These are phyloP conservation scores for Thymelicus acteon DNA, from an alignment of 2,888 invertebrate species.

Conservation along the genomic window DNA sequence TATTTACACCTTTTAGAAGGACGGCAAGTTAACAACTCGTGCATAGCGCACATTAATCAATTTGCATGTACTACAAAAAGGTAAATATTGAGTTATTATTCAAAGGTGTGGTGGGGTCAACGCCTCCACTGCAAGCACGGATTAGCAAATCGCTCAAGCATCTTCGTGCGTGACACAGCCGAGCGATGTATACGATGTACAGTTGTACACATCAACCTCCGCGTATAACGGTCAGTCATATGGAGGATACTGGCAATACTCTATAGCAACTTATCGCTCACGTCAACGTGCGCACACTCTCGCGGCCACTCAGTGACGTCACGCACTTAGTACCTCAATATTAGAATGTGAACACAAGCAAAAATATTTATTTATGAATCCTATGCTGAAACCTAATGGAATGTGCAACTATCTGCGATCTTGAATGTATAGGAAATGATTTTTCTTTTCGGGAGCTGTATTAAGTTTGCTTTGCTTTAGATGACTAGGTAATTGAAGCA, in stretches of 20 bases:
- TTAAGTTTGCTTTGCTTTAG: too few relatives aligned
- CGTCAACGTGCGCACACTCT: neutral
- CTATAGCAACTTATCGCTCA: neutral
- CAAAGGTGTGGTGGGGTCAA: neutral
- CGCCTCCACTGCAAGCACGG: neutral
- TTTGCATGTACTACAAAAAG: neutral
- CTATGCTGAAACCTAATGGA: too few relatives aligned
- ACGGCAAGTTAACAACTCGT: too few relatives aligned
- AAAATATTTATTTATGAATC: too few relatives aligned
- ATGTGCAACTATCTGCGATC: too few relatives aligned
- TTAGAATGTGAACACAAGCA: too few relatives aligned
- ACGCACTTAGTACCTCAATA: neutral
- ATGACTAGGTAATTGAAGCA: too few relatives aligned
- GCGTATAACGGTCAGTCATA: constrained; percentile 5
- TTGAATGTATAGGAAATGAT: too few relatives aligned
- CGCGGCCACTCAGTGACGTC: constrained; percentile 12
- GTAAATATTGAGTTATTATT: neutral
- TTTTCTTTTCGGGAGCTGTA: too few relatives aligned
- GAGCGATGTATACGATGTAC: neutral
- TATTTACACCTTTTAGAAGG: too few relatives aligned
- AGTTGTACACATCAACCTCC: neutral
- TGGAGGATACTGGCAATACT: constrained; percentile 1
- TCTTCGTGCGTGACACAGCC: neutral
- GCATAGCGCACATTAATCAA: too few relatives aligned
- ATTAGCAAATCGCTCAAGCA: neutral